Base-by-base conservation (phyloP, 2,797 vertebrate genomes). In the Merluccius polli region DNA sequence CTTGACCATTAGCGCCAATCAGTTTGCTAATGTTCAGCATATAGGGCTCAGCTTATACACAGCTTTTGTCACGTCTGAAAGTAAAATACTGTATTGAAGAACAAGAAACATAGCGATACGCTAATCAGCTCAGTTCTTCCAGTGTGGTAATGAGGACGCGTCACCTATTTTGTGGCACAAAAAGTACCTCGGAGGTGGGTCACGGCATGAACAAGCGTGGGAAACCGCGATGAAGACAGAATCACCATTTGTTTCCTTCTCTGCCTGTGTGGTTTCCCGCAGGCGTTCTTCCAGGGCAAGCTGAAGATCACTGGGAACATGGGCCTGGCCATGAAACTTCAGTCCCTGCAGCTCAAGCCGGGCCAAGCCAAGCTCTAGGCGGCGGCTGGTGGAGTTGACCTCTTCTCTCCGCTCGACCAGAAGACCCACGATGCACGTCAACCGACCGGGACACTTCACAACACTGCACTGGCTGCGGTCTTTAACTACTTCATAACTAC, bases 251-350 rank as follows among this genome's bases (percentile, higher is more conserved):
- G 24, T 10, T 68, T 21, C 18, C 18, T 33, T 29, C 7, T 35
- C 7, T 29, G 11, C 68, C 29, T 21, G 36, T 70, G 48, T 33
- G 13, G 2, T 3, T 4, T 65, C 8, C 4, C 13, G 21, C 90
- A 97, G 96, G 97, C 96, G 0, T 98, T 98, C 87, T 97, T 98
- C 92, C 96, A 98, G 93, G 97, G 96, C 33, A 99, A 98, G 89
- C 84, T 98, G 95, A 98, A 98, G 93, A 88, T 98, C 85, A 93
- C 94, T 32, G 97, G 97, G 77, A 98, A 97, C 91, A 97, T 97
- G 96, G 96, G 95, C 48, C 87, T 98, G 90, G 97, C 97, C 82
- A 96, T 98, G 96, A 98, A 98, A 87, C 94, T 98, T 35, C 96
- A 98, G 83, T 98, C 16, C 83, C 93, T 98, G 81, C 97, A 98